Conservation (phyloP, 2,888 invertebrate species). For the Cerceris rybyensis region DNA sequence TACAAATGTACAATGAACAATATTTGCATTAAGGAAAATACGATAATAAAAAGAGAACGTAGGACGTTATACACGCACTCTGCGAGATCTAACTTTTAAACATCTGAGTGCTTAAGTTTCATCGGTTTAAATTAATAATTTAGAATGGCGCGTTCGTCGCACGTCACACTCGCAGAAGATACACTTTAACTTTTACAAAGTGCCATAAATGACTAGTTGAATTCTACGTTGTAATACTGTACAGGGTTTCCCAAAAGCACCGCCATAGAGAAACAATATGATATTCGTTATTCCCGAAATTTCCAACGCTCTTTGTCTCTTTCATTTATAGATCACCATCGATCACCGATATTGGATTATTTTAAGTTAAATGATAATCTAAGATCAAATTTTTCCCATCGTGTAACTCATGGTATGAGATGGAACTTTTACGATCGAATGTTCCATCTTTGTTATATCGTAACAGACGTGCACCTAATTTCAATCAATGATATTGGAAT, state of each 20-base stretch:
- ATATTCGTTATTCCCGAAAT: slow-evolving; percentile 8
- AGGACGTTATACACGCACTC: neutral
- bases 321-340: neutral
- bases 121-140: slow-evolving; percentile 19
- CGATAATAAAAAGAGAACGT: neutral
- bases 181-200: slow-evolving; percentile 52
- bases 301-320: slow-evolving; percentile 6
- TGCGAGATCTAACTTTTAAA: slow-evolving; percentile 1
- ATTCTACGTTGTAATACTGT: slow-evolving; percentile 64
- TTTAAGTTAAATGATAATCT: too few species aligned
- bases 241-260: slow-evolving; percentile 38
- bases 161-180: slow-evolving; percentile 46
- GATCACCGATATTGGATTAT: too few species aligned
- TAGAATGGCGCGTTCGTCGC: slow-evolving; percentile 29
- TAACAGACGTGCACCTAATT: too few species aligned
- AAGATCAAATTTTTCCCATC: too few species aligned
- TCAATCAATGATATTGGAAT: too few species aligned
- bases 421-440: too few species aligned
- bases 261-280: too few species aligned
- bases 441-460: too few species aligned
- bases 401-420: too few species aligned
- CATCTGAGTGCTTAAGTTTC: neutral
- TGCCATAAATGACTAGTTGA: slow-evolving; percentile 72
- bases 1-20: slow-evolving; percentile 12
- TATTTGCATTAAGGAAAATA: neutral